Conservation (phyloP, 2,113 vertebrate species). For the Syrrhaptes paradoxus region DNA sequence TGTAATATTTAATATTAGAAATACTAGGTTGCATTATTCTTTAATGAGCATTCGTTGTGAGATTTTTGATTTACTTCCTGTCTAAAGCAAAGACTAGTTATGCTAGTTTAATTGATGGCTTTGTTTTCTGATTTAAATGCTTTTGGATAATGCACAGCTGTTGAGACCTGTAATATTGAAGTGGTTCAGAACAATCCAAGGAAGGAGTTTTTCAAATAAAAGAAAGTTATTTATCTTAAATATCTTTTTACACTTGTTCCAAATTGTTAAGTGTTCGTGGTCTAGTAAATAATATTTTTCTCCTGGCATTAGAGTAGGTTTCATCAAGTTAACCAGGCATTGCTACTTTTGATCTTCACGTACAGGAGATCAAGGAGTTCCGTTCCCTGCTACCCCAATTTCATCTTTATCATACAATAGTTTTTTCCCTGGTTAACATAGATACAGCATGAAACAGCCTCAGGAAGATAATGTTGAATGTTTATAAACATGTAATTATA, state of each 20-base stretch:
- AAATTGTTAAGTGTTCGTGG: not conserved
- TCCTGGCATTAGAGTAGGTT: not conserved
- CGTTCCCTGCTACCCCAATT: not conserved
- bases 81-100: not conserved
- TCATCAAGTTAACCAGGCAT: not conserved
- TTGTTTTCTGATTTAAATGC: not conserved
- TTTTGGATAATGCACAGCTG: not conserved
- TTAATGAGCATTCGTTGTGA: not conserved
- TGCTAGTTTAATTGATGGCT: not conserved
- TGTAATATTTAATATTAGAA: not conserved
- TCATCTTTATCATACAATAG: not conserved
- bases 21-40: not conserved
- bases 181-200: not conserved
- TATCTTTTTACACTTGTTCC: not conserved
- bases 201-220: not conserved
- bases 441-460: not conserved
- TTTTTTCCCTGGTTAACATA: not conserved
- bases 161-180: not conserved
- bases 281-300: not conserved
- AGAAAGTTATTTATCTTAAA: not conserved
- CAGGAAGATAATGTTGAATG: not conserved
- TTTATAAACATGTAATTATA: not conserved
- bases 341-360: not conserved
- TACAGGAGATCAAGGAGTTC: slow-evolving; percentile 5
- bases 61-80: not conserved